A percentile compares a stretch with the other conserved stretches of the same genome.
Conservation (phyloP, 2,888 invertebrate genomes). For the Diplazon laetatorius region DNA sequence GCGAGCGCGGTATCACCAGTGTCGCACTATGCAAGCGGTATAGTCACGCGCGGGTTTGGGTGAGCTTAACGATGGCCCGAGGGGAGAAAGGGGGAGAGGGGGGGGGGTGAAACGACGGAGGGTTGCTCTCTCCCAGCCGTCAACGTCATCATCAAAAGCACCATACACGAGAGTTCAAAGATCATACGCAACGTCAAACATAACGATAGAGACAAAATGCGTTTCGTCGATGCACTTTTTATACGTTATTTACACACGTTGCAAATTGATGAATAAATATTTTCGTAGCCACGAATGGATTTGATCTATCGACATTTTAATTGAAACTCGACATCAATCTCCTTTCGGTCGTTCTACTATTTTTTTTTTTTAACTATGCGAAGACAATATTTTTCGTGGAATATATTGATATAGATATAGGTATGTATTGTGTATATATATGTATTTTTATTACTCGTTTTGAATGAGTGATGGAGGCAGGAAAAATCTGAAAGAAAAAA, state of each 20-base stretch:
- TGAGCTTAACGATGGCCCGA: constrained; percentile 60
- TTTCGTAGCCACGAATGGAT: neutral
- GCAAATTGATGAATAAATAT: constrained; percentile 6
- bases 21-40: constrained; percentile 17
- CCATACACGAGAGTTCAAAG: constrained; percentile 21
- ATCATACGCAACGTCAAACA: constrained; percentile 25
- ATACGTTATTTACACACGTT: neutral
- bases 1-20: constrained; percentile 16
- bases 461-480: constrained; percentile 19
- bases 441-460: neutral
- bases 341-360: neutral
- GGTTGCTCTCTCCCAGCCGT: neutral
- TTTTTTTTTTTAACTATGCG: neutral
- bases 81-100: constrained; percentile 2
- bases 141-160: constrained; percentile 30
- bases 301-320: constrained; percentile 1
- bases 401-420: too few relatives aligned
- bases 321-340: neutral
- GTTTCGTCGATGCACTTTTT: neutral
- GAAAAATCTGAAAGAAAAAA: constrained; percentile 1
- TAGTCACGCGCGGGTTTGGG: constrained; percentile 9
- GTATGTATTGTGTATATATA: too few relatives aligned
- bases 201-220: constrained; percentile 6
- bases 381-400: neutral
- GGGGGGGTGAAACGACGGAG: too few relatives aligned